Conservation (phyloP, 1,140 invertebrate genomes). For the Helicoverpa armigera region DNA sequence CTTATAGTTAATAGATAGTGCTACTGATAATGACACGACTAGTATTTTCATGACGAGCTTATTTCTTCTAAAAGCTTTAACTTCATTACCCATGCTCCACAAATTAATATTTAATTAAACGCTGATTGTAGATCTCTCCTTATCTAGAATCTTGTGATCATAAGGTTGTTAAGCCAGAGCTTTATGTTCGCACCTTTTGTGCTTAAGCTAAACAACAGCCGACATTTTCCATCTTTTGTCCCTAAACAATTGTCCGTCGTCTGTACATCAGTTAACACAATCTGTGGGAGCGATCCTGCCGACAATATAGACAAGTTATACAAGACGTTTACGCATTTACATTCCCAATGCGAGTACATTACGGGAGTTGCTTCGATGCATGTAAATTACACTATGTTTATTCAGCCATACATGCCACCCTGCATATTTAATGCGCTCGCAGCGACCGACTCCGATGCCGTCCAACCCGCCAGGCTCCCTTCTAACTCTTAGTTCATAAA, state of each 20-base stretch:
- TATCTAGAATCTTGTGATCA: neutral
- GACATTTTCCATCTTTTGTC: constrained; percentile 39
- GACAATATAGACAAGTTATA: constrained; percentile 67
- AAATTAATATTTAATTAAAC: no score
- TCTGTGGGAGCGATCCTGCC: constrained; percentile 63
- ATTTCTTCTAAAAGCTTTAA: no score
- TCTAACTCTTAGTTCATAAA: constrained; percentile 55
- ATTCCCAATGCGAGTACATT: constrained; percentile 82
- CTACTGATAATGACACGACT: neutral
- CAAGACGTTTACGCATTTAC: constrained; percentile 74
- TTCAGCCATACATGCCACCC: constrained; percentile 79
- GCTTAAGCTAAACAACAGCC: constrained; percentile 4
- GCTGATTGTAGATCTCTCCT: no score
- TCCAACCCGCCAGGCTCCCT: constrained; percentile 46
- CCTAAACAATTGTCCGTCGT: constrained; percentile 33
- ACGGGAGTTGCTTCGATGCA: constrained; percentile 83
- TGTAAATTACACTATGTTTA: constrained; percentile 84
- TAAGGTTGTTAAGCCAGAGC: constrained; percentile 1
- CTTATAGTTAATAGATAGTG: neutral
- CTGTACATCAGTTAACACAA: constrained; percentile 50
- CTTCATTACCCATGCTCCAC: no score
- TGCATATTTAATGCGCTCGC: constrained; percentile 78
- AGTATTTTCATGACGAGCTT: neutral
- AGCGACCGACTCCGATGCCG: constrained; percentile 45
- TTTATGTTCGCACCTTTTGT: constrained; percentile 18